A percentile compares a stretch with the other conserved stretches of the same genome.
Evolutionary conservation across 1,140 invertebrate genomes (phyloP).

Genomic region (Notospermus geniculatus): DNA sequence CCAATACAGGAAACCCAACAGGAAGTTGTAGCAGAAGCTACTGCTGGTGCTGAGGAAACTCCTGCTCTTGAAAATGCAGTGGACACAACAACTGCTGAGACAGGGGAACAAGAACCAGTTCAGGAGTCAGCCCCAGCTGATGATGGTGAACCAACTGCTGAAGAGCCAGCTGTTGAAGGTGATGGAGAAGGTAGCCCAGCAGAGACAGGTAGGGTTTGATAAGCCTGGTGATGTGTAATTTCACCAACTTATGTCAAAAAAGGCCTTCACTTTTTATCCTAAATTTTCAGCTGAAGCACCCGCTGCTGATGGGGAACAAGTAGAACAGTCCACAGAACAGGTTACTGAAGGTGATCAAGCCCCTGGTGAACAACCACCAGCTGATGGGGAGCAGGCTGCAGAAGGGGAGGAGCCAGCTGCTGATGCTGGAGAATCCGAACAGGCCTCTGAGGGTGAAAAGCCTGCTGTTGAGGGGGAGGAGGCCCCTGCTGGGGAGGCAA

Average conservation of each 20-base stretch:
- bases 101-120: background rate
- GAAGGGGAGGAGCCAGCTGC: background rate
- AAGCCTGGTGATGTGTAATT: background rate
- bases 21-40: too few species aligned
- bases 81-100: background rate
- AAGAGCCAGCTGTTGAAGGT: constrained; percentile 1
- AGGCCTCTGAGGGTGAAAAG: constrained; percentile 8
- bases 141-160: background rate
- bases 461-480: background rate
- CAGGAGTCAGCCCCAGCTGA: background rate
- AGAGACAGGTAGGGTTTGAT: background rate
- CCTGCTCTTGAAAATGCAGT: background rate
- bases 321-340: background rate
- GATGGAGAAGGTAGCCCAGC: background rate
- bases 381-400: background rate
- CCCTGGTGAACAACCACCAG: background rate
- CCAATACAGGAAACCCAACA: too few species aligned
- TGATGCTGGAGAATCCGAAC: background rate
- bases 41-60: background rate
- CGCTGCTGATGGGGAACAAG: background rate
- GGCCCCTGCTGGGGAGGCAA: background rate
- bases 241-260: background rate
- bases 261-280: background rate
- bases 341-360: background rate
- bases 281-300: constrained; percentile 5